phyloP scores from a whole-genome alignment of 2,797 vertebrate genomes.

The Heliangelus exortis region DNA sequence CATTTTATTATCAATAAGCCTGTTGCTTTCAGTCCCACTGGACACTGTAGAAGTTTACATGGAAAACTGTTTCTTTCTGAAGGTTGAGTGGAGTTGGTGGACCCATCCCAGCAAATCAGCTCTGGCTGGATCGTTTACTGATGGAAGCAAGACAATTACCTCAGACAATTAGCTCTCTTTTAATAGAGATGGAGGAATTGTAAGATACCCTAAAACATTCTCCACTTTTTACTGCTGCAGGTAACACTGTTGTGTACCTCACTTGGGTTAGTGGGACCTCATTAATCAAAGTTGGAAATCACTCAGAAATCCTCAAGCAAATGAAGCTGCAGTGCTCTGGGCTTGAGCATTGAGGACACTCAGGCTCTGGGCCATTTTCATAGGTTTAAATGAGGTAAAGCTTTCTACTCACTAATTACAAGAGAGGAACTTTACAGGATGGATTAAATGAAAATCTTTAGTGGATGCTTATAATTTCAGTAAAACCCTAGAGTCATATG shows the following conservation, averaged over 20 bases:
- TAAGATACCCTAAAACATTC: background rate
- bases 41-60: background rate
- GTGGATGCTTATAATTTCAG: background rate
- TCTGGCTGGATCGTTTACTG: background rate
- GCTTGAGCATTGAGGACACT: background rate
- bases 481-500: background rate
- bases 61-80: background rate
- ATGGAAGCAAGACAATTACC: background rate
- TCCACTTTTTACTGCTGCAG: background rate
- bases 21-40: background rate
- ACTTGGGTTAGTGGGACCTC: background rate
- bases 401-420: constrained; percentile 5
- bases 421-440: background rate
- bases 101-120: background rate
- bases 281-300: constrained; percentile 12
- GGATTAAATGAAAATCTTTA: constrained; percentile 25
- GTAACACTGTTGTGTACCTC: background rate
- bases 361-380: background rate
- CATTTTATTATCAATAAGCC: background rate
- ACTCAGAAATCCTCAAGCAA: background rate
- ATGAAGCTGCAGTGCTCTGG: no score
- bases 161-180: background rate
- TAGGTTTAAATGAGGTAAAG: constrained; percentile 24
- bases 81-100: background rate
- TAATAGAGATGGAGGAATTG: background rate